Evolutionary conservation across 1,140 invertebrate genomes (phyloP).

Genomic region (Drosophila ficusphila): DNA sequence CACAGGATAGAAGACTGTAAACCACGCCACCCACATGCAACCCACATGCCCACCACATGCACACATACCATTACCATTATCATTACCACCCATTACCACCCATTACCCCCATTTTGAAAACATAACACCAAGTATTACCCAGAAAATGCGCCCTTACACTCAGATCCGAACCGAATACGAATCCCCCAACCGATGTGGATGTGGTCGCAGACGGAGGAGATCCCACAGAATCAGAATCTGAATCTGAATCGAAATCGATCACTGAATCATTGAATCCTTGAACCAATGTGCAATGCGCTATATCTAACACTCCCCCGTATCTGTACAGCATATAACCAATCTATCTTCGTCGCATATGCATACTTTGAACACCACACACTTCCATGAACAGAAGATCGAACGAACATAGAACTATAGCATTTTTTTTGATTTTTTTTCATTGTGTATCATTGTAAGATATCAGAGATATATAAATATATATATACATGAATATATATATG

Average conservation of each 20-base stretch:
- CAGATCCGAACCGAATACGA: neutral
- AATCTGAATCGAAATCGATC: too few relatives aligned
- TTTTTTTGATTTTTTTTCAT: slow-evolving; percentile 23
- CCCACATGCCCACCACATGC: neutral
- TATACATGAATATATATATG: slow-evolving; percentile 11
- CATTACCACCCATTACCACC: neutral
- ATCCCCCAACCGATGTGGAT: neutral
- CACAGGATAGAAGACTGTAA: slow-evolving; percentile 74
- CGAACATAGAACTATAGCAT: slow-evolving; percentile 24
- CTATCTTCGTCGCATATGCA: neutral
- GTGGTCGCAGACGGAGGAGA: slow-evolving; percentile 4
- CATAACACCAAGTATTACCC: slow-evolving; percentile 49
- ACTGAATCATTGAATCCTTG: neutral
- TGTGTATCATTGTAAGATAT: slow-evolving; percentile 45
- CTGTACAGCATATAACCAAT: slow-evolving; percentile 16
- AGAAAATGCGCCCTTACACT: neutral
- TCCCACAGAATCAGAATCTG: neutral
- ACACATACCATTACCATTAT: slow-evolving; percentile 13
- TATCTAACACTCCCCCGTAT: neutral
- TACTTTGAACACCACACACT: neutral
- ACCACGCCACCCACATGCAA: slow-evolving; percentile 14
- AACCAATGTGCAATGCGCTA: slow-evolving; percentile 5
- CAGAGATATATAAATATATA: slow-evolving; percentile 16
- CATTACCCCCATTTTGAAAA: neutral
- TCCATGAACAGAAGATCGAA: slow-evolving; percentile 5